A percentile compares a stretch with the other conserved stretches of the same genome.
Conservation (phyloP, 2,113 vertebrate genomes). For the Balaeniceps rex region DNA sequence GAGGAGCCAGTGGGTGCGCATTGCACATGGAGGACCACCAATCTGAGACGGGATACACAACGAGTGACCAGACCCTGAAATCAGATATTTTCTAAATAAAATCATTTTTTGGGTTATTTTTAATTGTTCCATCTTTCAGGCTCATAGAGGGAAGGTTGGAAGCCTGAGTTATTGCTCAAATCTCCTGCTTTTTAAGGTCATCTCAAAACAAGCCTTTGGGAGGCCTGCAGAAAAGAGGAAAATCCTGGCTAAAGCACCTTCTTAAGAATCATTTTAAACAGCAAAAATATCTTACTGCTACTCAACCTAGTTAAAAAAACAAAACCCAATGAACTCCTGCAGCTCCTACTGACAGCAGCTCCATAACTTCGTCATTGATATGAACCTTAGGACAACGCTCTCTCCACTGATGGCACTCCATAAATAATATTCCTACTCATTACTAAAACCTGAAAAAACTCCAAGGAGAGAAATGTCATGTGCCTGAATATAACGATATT, state of each 20-base stretch:
- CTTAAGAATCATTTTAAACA: background rate
- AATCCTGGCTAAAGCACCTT: background rate
- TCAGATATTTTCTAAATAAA: background rate
- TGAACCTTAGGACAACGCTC: conserved; percentile 17
- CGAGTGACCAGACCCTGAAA: background rate
- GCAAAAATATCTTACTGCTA: background rate
- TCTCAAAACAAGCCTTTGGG: background rate
- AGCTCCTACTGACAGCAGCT: conserved; percentile 7
- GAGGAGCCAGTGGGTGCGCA: background rate
- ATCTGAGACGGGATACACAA: background rate
- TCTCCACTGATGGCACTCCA: background rate
- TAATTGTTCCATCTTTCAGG: background rate
- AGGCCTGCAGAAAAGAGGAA: background rate
- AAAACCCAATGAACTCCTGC: conserved; percentile 19
- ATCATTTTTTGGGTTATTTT: background rate
- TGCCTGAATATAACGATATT: background rate
- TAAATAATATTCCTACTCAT: conserved; percentile 40
- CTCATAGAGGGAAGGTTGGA: background rate
- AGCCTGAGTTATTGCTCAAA: background rate
- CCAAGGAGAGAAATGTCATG: conserved; percentile 1
- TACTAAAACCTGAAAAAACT: conserved; percentile 25
- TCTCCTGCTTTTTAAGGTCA: background rate
- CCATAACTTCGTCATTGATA: conserved; percentile 1
- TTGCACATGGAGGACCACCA: background rate
- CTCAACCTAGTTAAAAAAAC: background rate